Evolutionary conservation across 2,113 vertebrate species (phyloP).

Genomic region (Tichodroma muraria): DNA sequence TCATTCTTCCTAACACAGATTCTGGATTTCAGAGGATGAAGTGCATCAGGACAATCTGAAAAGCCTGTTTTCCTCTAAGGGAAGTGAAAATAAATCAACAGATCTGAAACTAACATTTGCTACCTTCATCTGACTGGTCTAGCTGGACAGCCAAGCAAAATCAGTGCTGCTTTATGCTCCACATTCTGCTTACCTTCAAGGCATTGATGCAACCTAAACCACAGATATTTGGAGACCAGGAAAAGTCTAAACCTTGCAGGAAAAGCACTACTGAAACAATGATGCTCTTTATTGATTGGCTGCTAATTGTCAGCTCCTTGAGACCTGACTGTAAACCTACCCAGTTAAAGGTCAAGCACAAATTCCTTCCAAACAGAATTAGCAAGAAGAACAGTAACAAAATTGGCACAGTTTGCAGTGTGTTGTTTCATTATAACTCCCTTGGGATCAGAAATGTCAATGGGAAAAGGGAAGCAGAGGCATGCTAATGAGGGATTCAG

Average conservation of each 20-base stretch:
- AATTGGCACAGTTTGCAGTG: not conserved
- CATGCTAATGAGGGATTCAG: not conserved
- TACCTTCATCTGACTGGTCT: not conserved
- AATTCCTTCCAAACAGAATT: not conserved
- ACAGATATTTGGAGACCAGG: not conserved
- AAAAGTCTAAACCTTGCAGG: not conserved
- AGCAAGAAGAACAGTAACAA: constrained; percentile 9
- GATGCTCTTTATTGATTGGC: not conserved
- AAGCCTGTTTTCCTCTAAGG: not conserved
- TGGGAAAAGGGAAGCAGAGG: not conserved
- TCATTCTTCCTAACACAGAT: not conserved
- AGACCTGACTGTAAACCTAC: not conserved
- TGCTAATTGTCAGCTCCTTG: constrained; percentile 6
- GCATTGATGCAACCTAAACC: not conserved
- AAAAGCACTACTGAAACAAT: not conserved
- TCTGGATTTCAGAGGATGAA: not conserved
- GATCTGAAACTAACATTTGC: not conserved
- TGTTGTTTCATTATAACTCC: not conserved
- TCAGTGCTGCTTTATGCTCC: not conserved
- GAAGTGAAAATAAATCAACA: not conserved
- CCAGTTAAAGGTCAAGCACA: constrained; percentile 3
- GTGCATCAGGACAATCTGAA: not conserved
- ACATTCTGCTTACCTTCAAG: not conserved
- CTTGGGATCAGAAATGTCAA: constrained; percentile 12
- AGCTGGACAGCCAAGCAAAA: not conserved